Conservation (phyloP, 2,888 invertebrate genomes). For the Torymus texanus region DNA sequence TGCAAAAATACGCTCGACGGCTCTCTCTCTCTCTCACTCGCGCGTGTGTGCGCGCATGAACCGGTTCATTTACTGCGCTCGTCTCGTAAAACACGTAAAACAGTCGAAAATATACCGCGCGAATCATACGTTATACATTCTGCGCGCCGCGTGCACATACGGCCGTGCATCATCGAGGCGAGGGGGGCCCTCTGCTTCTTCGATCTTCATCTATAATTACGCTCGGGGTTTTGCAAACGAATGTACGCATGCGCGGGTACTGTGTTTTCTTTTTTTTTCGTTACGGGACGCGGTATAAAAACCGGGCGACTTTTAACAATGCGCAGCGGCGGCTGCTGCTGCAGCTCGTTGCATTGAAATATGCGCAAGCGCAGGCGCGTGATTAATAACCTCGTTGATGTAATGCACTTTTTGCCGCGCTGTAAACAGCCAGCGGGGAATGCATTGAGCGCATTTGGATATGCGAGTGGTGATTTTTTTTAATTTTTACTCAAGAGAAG, state of each 20-base stretch:
- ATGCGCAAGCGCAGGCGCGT: constrained; percentile 7
- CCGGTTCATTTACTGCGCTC: constrained; percentile 54
- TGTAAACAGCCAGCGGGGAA: too few species aligned
- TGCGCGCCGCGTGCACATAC: constrained; percentile 26
- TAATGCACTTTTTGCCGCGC: constrained; percentile 19
- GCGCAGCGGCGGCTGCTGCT: constrained; percentile 3
- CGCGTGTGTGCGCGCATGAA: constrained; percentile 24
- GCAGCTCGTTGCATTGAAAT: constrained; percentile 27
- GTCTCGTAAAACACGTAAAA: constrained; percentile 54
- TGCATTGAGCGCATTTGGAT: too few species aligned
- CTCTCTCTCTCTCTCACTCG: neutral
- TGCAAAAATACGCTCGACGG: constrained; percentile 44
- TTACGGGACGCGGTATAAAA: constrained; percentile 5
- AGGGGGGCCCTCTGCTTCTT: constrained; percentile 2
- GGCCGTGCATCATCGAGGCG: constrained; percentile 55
- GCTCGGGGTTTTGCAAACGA: neutral
- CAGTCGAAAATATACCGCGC: constrained; percentile 52
- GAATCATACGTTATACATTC: too few species aligned
- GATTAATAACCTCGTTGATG: constrained; percentile 35
- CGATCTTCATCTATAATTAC: constrained; percentile 53
- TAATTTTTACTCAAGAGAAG: too few species aligned
- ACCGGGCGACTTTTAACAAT: constrained; percentile 17
- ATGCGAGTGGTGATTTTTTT: too few species aligned
- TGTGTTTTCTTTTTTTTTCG: constrained; percentile 6
- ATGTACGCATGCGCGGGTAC: too few species aligned